These are phyloP conservation scores for Oxyruncus cristatus DNA, from an alignment of 2,113 vertebrate genomes.

Conservation along the genomic window DNA sequence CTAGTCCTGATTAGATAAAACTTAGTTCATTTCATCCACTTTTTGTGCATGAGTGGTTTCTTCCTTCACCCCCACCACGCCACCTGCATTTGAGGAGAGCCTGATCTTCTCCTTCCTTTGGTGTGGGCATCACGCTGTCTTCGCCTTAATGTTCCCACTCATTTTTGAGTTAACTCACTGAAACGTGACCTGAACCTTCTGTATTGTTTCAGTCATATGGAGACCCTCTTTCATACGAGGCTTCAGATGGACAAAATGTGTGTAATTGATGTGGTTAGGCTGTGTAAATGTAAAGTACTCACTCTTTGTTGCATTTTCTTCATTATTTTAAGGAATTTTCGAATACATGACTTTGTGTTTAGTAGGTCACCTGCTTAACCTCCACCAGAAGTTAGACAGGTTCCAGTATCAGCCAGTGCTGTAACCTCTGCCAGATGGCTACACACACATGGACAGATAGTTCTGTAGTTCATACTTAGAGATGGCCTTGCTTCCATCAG, in stretches of 20 bases:
- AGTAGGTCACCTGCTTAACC: neutral
- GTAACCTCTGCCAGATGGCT: neutral
- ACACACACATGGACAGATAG: neutral
- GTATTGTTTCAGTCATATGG: neutral
- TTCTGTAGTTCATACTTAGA: neutral
- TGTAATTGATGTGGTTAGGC: neutral
- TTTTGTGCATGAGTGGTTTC: neutral
- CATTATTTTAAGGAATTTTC: neutral
- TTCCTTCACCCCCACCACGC: neutral
- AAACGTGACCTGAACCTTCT: neutral
- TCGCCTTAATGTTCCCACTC: neutral
- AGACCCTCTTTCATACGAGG: neutral
- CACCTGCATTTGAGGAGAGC: neutral
- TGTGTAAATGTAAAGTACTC: neutral
- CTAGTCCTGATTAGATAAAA: neutral
- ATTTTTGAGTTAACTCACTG: neutral
- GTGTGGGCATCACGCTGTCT: neutral
- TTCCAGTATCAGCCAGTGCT: neutral
- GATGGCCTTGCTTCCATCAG: neutral
- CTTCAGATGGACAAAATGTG: neutral
- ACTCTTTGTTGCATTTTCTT: neutral
- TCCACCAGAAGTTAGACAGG: neutral
- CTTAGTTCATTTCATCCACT: neutral
- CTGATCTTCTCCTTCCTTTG: neutral
- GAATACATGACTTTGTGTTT: fast-evolving